Conservation (phyloP, 2,888 invertebrate species). For the Hedychridium roseum region DNA sequence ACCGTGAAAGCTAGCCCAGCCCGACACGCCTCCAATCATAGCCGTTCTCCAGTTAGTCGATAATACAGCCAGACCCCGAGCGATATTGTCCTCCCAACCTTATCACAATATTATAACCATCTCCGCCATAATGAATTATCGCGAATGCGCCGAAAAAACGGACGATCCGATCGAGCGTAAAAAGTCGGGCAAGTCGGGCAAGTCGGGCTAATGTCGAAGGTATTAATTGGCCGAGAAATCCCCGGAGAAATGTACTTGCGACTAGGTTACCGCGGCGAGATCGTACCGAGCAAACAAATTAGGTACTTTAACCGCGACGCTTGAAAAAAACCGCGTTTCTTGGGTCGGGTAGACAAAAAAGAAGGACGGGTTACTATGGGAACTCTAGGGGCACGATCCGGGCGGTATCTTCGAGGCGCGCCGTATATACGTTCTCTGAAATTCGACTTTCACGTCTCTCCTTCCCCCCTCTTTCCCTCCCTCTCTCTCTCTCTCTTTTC, state of each 20-base stretch:
- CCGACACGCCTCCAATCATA: background rate
- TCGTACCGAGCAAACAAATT: too few species aligned
- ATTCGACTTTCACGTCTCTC: constrained; percentile 36
- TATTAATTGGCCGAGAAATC: too few species aligned
- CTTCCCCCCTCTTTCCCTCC: background rate
- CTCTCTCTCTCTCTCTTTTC: constrained; percentile 15
- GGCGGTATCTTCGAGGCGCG: background rate
- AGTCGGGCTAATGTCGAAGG: too few species aligned
- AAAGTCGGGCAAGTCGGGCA: constrained; percentile 28
- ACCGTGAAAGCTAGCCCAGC: constrained; percentile 3
- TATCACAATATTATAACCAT: too few species aligned
- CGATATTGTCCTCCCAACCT: constrained; percentile 8
- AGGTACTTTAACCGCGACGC: too few species aligned
- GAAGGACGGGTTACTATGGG: too few species aligned
- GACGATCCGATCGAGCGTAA: constrained; percentile 15
- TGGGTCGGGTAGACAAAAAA: too few species aligned
- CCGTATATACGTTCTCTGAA: constrained; percentile 3
- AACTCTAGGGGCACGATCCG: background rate
- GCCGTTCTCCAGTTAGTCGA: background rate
- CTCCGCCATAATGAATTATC: too few species aligned
- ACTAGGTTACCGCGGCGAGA: too few species aligned
- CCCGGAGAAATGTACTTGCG: too few species aligned
- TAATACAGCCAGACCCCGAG: constrained; percentile 1
- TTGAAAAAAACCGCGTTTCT: constrained; percentile 22
- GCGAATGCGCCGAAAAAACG: constrained; percentile 16